Conservation (phyloP, 2,888 invertebrate species). For the Hecatera dysodea region DNA sequence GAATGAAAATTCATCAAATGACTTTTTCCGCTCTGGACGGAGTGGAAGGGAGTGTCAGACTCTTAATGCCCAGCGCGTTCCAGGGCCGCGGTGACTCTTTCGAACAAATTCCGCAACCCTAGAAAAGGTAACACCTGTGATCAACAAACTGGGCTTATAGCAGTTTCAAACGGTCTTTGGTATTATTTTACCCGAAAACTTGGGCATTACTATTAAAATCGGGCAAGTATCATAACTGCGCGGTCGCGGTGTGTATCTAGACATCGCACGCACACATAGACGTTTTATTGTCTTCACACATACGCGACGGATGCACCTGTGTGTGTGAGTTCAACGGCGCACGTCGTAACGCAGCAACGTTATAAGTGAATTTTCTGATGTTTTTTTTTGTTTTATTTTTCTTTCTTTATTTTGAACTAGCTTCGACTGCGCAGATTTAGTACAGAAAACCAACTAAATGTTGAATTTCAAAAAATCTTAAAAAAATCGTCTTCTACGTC, state of each 20-base stretch:
- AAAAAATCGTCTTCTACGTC: no score
- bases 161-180: not conserved
- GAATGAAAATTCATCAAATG: no score
- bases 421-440: no score
- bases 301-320: conserved; percentile 60
- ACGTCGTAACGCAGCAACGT: conserved; percentile 71
- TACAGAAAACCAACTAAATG: no score
- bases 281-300: conserved; percentile 78
- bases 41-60: no score
- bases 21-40: no score
- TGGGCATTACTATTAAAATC: conserved; percentile 49
- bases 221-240: conserved; percentile 70
- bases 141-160: no score
- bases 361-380: conserved; percentile 74
- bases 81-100: no score
- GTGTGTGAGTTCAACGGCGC: conserved; percentile 82
- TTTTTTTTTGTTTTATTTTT: conserved; percentile 51
- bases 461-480: no score
- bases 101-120: no score
- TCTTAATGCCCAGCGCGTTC: no score
- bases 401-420: not conserved
- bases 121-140: no score
- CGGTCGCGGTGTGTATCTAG: conserved; percentile 72
- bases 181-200: conserved; percentile 43
- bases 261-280: conserved; percentile 72